Base-by-base conservation (phyloP, 2,113 vertebrate species). In the Arothron firmamentum region DNA sequence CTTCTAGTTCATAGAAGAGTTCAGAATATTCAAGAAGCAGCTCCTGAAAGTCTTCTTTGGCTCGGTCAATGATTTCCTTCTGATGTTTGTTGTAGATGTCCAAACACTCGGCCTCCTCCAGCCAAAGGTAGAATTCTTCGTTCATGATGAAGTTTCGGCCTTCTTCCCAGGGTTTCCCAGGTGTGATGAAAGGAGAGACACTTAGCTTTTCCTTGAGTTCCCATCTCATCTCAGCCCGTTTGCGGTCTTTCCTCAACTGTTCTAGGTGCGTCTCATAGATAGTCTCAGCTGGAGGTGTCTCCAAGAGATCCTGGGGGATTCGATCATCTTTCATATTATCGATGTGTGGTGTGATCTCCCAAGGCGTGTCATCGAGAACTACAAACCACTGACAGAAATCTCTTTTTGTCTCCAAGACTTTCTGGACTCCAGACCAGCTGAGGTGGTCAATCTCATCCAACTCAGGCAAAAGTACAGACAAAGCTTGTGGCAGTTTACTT, bases 21-120 rank as follows among this genome's bases (percentile, higher is more conserved):
- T 99, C 97, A 0, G 96, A 99, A 67, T 97, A 98, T 54, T 99
- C 97, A 59, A 99, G 70, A 50, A 99, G 92, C 34, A 99, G 88
- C 76, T 99, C 97, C 82, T 98, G 97, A 71, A 99, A 98, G 57
- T 98, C 96, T 78, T 99, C 97, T 88, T 98, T 98, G 52, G 96
- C 96, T 67, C 77, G 72, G 25, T 99, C 97, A 43, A 97, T 96
- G n/a, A 99, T 92, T 72, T 94, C 94, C 65, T 96, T 97, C 81
- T 99, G 96, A 86, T 99, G 95, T 65, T 89, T 92, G 80, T 94
- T 89, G 83, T 98, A 99, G 79, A 98, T 94, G 3, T 98, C 96
- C 80, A 98, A 70, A 67, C 96, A 98, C 6, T 96, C 88, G 0
- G 90, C 46, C 63, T 99, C 96, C 9, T 95, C 94, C 20, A 99